Evolutionary conservation across 2,113 vertebrate species (phyloP).

Genomic region (Erythrocercus mccallii): DNA sequence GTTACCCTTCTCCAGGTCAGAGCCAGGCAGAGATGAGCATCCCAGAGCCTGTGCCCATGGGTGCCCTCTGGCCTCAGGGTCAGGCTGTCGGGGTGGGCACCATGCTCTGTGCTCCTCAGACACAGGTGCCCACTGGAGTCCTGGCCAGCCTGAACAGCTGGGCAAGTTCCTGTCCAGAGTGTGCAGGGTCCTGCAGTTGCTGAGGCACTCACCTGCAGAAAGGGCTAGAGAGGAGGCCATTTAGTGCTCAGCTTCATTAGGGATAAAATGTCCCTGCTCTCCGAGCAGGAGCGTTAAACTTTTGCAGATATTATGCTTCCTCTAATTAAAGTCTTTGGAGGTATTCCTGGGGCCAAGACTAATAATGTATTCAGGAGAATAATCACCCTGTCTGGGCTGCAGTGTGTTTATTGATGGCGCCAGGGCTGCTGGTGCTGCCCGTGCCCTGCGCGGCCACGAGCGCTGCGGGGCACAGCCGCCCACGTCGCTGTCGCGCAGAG

Average conservation of each 20-base stretch:
- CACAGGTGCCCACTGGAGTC: not conserved
- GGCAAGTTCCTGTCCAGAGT: fast-evolving
- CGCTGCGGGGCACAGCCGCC: slow-evolving; percentile 76
- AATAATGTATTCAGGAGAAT: slow-evolving; percentile 59
- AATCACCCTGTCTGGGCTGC: slow-evolving; percentile 35
- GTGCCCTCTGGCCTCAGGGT: not conserved
- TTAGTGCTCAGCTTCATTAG: not conserved
- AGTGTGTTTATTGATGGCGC: slow-evolving; percentile 55
- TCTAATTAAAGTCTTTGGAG: slow-evolving; percentile 72
- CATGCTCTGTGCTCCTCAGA: not conserved
- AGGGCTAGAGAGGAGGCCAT: not conserved
- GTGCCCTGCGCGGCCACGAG: slow-evolving; percentile 12
- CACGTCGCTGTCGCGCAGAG: slow-evolving; percentile 71
- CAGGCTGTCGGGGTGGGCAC: not conserved
- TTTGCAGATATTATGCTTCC: slow-evolving; percentile 51
- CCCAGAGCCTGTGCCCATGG: fast-evolving
- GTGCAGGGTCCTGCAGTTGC: fast-evolving
- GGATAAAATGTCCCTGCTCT: not conserved
- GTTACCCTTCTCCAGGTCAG: not conserved
- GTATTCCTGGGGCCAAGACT: slow-evolving; percentile 56
- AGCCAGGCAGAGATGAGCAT: not conserved
- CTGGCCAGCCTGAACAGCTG: not conserved
- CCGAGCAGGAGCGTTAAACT: not conserved
- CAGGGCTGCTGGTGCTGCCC: slow-evolving; percentile 73
- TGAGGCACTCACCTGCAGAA: not conserved